These are phyloP conservation scores for Cerceris ruficornis DNA, from an alignment of 2,888 invertebrate species.

Conservation along the genomic window DNA sequence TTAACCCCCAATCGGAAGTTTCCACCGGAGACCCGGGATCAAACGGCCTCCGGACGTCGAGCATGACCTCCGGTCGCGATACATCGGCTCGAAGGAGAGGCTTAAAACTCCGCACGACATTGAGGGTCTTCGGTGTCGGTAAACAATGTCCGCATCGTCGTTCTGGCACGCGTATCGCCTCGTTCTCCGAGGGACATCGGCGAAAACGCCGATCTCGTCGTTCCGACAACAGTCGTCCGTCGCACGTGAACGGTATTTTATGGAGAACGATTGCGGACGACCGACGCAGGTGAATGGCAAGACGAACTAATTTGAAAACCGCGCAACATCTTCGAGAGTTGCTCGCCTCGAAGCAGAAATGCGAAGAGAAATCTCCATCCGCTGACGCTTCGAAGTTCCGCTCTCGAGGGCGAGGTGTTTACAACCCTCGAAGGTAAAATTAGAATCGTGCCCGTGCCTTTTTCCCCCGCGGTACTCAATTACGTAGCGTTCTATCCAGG, in stretches of 20 bases:
- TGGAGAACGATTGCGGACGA: too few species aligned
- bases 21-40: too few species aligned
- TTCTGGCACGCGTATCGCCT: background rate
- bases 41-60: too few species aligned
- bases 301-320: too few species aligned
- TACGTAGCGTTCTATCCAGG: constrained; percentile 32
- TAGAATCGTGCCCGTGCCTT: constrained; percentile 30
- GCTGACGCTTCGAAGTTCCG: background rate
- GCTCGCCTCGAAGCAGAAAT: background rate
- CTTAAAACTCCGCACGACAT: background rate
- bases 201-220: too few species aligned
- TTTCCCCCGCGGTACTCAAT: constrained; percentile 24
- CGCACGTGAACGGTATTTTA: too few species aligned
- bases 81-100: too few species aligned
- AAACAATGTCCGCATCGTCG: background rate
- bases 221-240: too few species aligned
- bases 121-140: background rate
- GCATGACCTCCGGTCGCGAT: too few species aligned
- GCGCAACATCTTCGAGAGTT: background rate
- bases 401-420: constrained; percentile 31
- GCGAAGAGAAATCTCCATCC: background rate
- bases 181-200: too few species aligned
- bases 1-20: too few species aligned
- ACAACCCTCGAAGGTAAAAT: constrained; percentile 51
- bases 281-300: too few species aligned